Base-by-base conservation (phyloP, 2,113 vertebrate species). In the Nanorana parkeri region DNA sequence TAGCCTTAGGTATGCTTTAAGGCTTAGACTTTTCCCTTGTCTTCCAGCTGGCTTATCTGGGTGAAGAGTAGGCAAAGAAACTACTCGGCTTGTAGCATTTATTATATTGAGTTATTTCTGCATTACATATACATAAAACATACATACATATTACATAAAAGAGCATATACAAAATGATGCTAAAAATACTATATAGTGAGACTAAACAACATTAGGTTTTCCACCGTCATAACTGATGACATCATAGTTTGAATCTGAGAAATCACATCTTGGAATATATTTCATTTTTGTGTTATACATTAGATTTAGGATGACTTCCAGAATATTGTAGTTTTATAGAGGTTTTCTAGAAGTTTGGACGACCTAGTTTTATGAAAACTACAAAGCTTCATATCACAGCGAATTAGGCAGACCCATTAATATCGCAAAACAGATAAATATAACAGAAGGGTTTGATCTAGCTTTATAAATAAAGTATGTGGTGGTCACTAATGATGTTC, bases 391-490 rank as follows among this genome's bases (percentile, higher is more conserved):
- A 60, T 17, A 56, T 61, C 55, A 61, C 28, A 56, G 54, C 29
- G 19, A 26, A 21, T 32, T 29, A 75, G 51, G 72, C 24, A 61
- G 10, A 21, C 23, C 54, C 8, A 75, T 41, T 73, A 76, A 36
- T 58, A 76, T n/a, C n/a, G 16, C 41, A 51, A 65, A 66, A 78
- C 60, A 78, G 51, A 78, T 32, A 78, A 55, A 78, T 17, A 67
- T 52, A 66, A 28, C 15, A 21, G 20, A 20, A 32, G 24, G 19
- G 16, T 61, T 36, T 60, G 28, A 75, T 54, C 16, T 71, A 24
- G 47, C 58, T 60, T 61, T 19, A 47, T 24, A 47, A 63, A 63
- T 52, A 64, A n/a, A 17, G 32, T 36, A 36, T 36, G n/a, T n/a
- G 52, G 17, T n/a, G 60, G 51, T n/a, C 61, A n/a, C 19, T 63